Evolutionary conservation across 2,797 vertebrate species (phyloP).

Genomic region (Acestrorhynchus altus): DNA sequence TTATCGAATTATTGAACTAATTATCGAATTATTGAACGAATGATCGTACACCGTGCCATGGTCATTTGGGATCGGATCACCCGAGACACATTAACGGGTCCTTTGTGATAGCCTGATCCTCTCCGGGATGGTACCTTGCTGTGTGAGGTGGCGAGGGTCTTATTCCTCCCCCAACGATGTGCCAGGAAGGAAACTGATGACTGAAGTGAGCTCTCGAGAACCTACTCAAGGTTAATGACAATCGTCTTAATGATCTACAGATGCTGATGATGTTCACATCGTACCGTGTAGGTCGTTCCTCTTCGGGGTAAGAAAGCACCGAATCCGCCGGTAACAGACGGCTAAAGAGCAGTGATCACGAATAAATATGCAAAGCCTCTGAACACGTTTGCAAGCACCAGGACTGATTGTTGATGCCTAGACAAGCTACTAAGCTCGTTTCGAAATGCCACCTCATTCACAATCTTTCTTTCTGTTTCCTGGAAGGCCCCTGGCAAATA

Average conservation of each 20-base stretch:
- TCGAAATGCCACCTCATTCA: background rate
- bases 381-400: background rate
- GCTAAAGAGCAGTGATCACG: background rate
- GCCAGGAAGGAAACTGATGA: background rate
- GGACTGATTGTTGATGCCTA: background rate
- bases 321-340: background rate
- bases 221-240: constrained; percentile 9
- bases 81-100: too few relatives aligned
- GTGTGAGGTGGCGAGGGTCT: background rate
- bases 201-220: background rate
- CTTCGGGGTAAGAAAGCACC: background rate
- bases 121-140: too few relatives aligned
- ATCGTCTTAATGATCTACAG: constrained; percentile 7
- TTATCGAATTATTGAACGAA: too few relatives aligned
- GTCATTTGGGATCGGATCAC: too few relatives aligned
- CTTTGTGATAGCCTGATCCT: too few relatives aligned
- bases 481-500: background rate
- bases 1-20: too few relatives aligned
- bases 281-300: background rate
- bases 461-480: background rate
- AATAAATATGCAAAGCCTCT: constrained; percentile 1
- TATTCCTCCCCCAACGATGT: background rate
- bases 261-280: background rate
- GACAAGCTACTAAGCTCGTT: background rate
- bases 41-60: too few relatives aligned